phyloP scores from a whole-genome alignment of 2,113 vertebrate species.

The Trachemys scripta region DNA sequence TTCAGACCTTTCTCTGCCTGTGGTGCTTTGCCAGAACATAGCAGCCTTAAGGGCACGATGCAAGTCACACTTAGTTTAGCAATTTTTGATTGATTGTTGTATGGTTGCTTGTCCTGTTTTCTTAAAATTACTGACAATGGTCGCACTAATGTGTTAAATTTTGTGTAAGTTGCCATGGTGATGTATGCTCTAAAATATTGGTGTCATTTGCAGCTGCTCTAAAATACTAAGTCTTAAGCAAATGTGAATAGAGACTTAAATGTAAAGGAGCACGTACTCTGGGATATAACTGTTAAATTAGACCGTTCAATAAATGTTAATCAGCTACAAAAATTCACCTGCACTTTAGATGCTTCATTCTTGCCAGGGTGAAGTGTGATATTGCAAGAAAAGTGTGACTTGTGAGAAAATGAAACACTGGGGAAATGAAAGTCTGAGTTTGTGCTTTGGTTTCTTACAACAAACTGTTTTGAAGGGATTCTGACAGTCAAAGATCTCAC shows the following conservation, averaged over 20 bases:
- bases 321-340: not conserved
- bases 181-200: rapidly evolving
- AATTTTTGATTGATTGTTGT: not conserved
- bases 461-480: not conserved
- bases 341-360: not conserved
- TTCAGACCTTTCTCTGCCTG: not conserved
- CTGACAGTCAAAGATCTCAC: not conserved
- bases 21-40: not conserved
- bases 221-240: not conserved
- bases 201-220: not conserved
- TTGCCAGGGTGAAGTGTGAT: not conserved
- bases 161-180: not conserved
- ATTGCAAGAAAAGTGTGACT: not conserved
- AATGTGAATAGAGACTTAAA: not conserved
- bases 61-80: not conserved
- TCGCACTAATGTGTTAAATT: not conserved
- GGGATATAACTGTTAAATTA: not conserved
- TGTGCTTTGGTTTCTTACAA: conserved; percentile 1
- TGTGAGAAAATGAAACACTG: not conserved
- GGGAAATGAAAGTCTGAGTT: not conserved
- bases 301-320: not conserved
- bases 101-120: not conserved
- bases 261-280: not conserved
- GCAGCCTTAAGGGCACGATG: rapidly evolving
- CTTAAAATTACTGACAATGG: not conserved